Conservation (phyloP, 2,797 vertebrate species). For the Nannoperca australis region DNA sequence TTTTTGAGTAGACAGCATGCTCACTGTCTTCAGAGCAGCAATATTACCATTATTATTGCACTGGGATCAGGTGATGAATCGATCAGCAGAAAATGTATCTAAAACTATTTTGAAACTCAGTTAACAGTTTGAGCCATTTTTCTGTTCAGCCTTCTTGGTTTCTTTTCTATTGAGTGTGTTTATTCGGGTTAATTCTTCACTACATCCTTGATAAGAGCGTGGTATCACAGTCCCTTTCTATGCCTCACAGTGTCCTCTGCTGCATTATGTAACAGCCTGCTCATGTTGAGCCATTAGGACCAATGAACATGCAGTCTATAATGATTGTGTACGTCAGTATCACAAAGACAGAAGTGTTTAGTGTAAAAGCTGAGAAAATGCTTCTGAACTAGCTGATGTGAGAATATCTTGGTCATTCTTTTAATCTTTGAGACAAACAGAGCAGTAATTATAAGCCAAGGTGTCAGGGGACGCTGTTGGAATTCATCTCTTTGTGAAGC, state of each 20-base stretch:
- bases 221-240: slow-evolving; percentile 9
- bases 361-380: background rate
- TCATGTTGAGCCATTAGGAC: slow-evolving; percentile 5
- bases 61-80: background rate
- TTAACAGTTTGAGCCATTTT: too few species aligned
- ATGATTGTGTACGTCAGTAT: slow-evolving; percentile 5
- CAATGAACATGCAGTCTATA: background rate
- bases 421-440: background rate
- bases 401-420: slow-evolving; percentile 11
- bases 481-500: slow-evolving; percentile 30
- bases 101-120: too few species aligned
- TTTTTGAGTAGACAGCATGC: background rate
- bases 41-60: background rate
- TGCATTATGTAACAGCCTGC: slow-evolving; percentile 42
- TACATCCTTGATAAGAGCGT: slow-evolving; percentile 29
- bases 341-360: slow-evolving; percentile 9
- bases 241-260: slow-evolving; percentile 28
- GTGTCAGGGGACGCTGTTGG: slow-evolving; percentile 24
- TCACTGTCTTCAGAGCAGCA: background rate
- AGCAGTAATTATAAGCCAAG: slow-evolving; percentile 3
- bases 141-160: background rate
- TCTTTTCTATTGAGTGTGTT: slow-evolving; percentile 33
- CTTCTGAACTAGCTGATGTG: background rate
- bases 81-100: too few species aligned
- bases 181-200: slow-evolving; percentile 56